A percentile compares a stretch with the other conserved stretches of the same genome.
phyloP scores from a whole-genome alignment of 2,113 vertebrate species.

The Suncus etruscus region DNA sequence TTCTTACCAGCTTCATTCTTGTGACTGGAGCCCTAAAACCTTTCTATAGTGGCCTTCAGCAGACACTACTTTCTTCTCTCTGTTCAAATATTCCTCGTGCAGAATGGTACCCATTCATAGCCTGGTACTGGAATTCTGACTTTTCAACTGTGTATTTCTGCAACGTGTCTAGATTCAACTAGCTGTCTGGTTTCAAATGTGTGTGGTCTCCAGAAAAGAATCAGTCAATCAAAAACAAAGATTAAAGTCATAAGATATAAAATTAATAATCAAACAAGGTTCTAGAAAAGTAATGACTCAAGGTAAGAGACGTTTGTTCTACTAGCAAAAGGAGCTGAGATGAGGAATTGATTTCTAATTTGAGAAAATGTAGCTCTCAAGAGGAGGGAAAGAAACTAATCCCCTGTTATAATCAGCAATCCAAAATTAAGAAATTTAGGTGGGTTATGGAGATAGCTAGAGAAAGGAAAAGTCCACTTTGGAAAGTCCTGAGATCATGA shows the following conservation, averaged over 20 bases:
- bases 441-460: background rate
- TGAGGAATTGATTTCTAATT: background rate
- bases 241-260: background rate
- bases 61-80: background rate
- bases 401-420: background rate
- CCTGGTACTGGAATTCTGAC: constrained; percentile 2
- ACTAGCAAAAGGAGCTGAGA: background rate
- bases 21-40: background rate
- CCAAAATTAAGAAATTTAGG: constrained; percentile 35
- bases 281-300: background rate
- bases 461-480: background rate
- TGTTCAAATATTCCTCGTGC: background rate
- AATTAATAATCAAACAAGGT: constrained; percentile 7
- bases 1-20: background rate
- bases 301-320: background rate
- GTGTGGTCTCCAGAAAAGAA: background rate
- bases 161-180: background rate
- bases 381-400: background rate
- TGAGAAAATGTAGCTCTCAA: too few species aligned
- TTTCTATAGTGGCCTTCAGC: constrained; percentile 15
- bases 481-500: background rate
- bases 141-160: background rate
- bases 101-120: background rate
- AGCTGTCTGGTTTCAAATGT: background rate
- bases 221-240: background rate